Evolutionary conservation across 2,113 vertebrate species (phyloP).

Genomic region (Chinchilla lanigera): DNA sequence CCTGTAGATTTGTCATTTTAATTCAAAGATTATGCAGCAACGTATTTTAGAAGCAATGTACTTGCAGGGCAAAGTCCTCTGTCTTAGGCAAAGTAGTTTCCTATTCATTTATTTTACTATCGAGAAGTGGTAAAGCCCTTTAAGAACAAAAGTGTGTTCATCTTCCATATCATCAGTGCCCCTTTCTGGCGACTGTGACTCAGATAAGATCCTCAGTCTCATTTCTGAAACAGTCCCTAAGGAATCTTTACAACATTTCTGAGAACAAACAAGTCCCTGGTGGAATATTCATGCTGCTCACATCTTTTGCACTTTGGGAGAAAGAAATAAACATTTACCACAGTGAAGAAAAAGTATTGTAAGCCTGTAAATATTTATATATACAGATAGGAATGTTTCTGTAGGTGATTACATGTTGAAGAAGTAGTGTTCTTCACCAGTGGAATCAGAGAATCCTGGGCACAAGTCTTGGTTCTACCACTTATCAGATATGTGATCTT

Average conservation of each 20-base stretch:
- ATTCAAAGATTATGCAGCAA: constrained; percentile 50
- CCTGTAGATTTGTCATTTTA: constrained; percentile 56
- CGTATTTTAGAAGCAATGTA: constrained; percentile 62
- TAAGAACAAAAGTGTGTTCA: not conserved
- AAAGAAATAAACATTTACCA: constrained; percentile 26
- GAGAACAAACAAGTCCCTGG: constrained; percentile 2
- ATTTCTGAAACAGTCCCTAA: not conserved
- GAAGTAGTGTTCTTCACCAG: not conserved
- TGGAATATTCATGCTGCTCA: not conserved
- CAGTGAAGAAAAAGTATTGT: not conserved
- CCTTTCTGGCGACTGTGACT: not conserved
- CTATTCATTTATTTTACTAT: constrained; percentile 48
- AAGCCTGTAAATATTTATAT: not conserved
- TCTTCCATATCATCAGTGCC: not conserved
- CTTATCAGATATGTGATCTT: not conserved
- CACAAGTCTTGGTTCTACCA: not conserved
- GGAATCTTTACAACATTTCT: not conserved
- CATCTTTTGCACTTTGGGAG: constrained; percentile 15
- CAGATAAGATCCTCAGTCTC: not conserved
- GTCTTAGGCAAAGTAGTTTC: constrained; percentile 29
- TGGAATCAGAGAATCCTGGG: not conserved
- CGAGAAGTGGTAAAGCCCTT: constrained; percentile 15
- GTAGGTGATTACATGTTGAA: not conserved
- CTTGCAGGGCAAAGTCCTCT: constrained; percentile 51
- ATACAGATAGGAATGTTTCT: not conserved